These are phyloP conservation scores for Lutraria rhynchaena DNA, from an alignment of 1,140 invertebrate species.

Conservation along the genomic window DNA sequence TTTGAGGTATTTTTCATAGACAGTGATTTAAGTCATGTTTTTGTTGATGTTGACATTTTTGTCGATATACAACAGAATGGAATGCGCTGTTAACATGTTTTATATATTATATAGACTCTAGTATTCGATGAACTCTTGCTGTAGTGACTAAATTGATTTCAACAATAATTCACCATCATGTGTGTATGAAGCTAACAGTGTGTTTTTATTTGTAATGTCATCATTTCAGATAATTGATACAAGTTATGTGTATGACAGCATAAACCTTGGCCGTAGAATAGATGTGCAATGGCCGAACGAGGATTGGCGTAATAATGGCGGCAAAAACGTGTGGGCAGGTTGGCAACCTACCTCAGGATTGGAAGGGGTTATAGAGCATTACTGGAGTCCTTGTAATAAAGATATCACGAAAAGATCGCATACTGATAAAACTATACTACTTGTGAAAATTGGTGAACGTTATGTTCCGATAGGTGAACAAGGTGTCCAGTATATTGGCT, in stretches of 20 bases:
- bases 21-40: no score
- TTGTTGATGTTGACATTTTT: no score
- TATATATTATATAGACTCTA: no score
- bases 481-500: conserved; percentile 90
- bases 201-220: no score
- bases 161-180: no score
- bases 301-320: conserved; percentile 91
- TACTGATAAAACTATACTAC: conserved; percentile 93
- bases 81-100: no score
- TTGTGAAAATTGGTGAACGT: conserved; percentile 95
- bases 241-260: conserved; percentile 92
- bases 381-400: conserved; percentile 95
- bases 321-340: conserved; percentile 92
- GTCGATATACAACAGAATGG: no score
- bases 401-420: conserved; percentile 93
- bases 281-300: conserved; percentile 96
- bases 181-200: no score
- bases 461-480: conserved; percentile 96
- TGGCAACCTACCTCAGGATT: conserved; percentile 95
- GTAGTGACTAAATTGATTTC: no score
- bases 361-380: conserved; percentile 95
- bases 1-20: no score
- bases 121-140: no score
- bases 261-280: conserved; percentile 93
- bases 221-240: conserved; percentile 87